Base-by-base conservation (phyloP, 2,888 invertebrate genomes). In the Drosophila maculinotata region DNA sequence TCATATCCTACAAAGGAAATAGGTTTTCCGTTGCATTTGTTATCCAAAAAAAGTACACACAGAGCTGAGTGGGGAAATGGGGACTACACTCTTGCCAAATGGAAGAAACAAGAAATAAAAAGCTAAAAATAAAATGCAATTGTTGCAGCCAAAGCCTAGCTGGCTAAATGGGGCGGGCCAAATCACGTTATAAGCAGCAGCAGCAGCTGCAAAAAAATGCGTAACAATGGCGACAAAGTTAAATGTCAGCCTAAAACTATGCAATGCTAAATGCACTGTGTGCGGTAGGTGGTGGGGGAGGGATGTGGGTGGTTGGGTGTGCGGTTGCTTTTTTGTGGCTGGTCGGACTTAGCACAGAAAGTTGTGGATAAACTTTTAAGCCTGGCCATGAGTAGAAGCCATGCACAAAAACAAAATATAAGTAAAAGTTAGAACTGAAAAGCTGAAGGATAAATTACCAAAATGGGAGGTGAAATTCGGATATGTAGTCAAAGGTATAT, bases 21-120 rank as follows among this genome's bases (percentile, higher is more conserved):
- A 47, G 71, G 79, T 71, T 79, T 85, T 85, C 85, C 81, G 82
- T 76, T 85, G 79, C 73, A 85, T 71, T 76, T 76, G 81, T 69
- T 75, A 63, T 67, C 51, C 36, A 48, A 56, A 58, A 33, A 48
- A 36, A 25, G 17, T 5, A 3, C 30, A 44, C n/a, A n/a, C 20
- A n/a, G 10, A 10, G 9, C 7, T 12, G 12, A 20, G 36, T 23
- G 48, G 9, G 14, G n/a, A 7, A 23, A 1, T 2, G 49, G 4
- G 12, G n/a, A 9, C 7, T 8, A 36, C 31, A 52, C 45, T 26
- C 44, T 53, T 56, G 60, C 44, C 48, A 48, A 41, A 51, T 53
- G 44, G 2, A 53, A 53, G 17, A 53, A 52, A n/a, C 9, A 15
- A 9, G 12, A 15, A 48, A 38, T 41, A 44, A 38, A 39, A 44